These are phyloP conservation scores for Strix occidentalis DNA, from an alignment of 2,797 vertebrate genomes.

Conservation along the genomic window DNA sequence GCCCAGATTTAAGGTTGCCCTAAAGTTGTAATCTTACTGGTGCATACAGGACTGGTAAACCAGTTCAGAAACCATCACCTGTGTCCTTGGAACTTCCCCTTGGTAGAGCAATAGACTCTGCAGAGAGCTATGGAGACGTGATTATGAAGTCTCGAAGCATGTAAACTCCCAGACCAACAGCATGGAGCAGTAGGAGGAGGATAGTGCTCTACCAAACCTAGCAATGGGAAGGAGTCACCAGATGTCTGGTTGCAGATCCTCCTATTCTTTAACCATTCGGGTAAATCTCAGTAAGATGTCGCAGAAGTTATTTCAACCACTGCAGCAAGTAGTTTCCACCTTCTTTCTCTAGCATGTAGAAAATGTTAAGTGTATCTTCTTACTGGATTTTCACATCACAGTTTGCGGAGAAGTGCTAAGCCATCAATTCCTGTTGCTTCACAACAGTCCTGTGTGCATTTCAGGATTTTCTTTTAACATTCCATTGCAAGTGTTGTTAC, in stretches of 20 bases:
- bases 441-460: neutral
- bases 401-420: neutral
- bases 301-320: neutral
- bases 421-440: neutral
- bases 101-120: neutral
- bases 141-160: neutral
- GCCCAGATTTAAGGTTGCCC: neutral
- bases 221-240: neutral
- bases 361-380: neutral
- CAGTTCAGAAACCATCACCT: neutral
- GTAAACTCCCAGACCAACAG: neutral
- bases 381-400: neutral
- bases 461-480: neutral
- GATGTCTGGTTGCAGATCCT: neutral
- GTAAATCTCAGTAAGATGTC: neutral
- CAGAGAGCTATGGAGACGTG: neutral
- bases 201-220: neutral
- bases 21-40: neutral
- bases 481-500: neutral
- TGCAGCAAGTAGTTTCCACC: neutral
- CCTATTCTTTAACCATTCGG: neutral
- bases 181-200: neutral
- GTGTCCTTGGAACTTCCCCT: neutral
- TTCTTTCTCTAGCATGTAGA: neutral
- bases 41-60: neutral